A percentile compares a stretch with the other conserved stretches of the same genome.
Conservation (phyloP, 2,113 vertebrate genomes). For the Platichthys stellatus region DNA sequence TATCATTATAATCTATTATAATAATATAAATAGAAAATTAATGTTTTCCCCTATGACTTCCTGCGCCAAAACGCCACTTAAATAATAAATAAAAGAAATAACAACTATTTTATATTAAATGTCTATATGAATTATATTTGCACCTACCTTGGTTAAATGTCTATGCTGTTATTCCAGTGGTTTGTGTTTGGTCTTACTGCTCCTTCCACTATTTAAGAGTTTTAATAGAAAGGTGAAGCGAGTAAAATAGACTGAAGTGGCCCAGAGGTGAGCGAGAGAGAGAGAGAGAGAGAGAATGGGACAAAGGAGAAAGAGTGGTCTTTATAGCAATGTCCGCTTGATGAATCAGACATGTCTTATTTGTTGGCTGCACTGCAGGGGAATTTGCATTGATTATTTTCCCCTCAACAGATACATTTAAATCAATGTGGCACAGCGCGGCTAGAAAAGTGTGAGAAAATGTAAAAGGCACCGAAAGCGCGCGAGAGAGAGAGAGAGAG, state of each 20-base stretch:
- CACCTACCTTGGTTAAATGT: slow-evolving; percentile 89
- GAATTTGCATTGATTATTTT: slow-evolving; percentile 99
- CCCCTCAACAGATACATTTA: slow-evolving; percentile 93
- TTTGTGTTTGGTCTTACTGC: slow-evolving; percentile 83
- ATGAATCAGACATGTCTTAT: slow-evolving; percentile 90
- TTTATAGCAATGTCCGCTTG: slow-evolving; percentile 91
- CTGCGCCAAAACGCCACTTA: not conserved
- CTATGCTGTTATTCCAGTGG: slow-evolving; percentile 84
- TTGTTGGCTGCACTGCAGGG: slow-evolving; percentile 86
- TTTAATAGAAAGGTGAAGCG: slow-evolving; percentile 63
- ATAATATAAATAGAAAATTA: not conserved
- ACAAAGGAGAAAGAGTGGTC: slow-evolving; percentile 90
- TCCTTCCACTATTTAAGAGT: slow-evolving; percentile 81
- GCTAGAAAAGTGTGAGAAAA: slow-evolving; percentile 81
- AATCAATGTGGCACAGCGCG: slow-evolving; percentile 90
- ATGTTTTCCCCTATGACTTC: not conserved
- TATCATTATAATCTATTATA: no score
- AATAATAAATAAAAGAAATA: slow-evolving; percentile 6
- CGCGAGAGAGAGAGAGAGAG: not conserved
- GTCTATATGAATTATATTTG: slow-evolving; percentile 42
- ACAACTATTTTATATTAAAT: not conserved
- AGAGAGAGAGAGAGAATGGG: slow-evolving; percentile 67
- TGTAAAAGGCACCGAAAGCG: slow-evolving; percentile 52
- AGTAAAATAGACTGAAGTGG: slow-evolving; percentile 63
- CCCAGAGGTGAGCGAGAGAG: slow-evolving; percentile 53